phyloP scores from a whole-genome alignment of 2,113 vertebrate genomes.

The Harpagus bidentatus region DNA sequence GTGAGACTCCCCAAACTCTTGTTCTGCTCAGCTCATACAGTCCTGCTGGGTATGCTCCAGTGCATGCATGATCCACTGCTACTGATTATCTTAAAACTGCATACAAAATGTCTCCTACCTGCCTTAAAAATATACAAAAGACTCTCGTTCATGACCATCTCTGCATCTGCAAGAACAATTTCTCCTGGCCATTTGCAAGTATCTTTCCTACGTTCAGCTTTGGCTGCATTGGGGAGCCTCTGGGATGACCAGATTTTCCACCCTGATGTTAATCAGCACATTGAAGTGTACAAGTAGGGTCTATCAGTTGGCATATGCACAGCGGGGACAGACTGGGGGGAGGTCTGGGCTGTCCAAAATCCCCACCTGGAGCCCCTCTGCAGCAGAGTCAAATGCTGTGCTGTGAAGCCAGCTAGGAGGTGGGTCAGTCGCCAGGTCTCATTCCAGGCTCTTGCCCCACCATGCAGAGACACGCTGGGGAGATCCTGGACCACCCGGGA shows the following conservation, averaged over 20 bases:
- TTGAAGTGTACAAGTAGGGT: background rate
- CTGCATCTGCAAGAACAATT: background rate
- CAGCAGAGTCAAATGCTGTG: background rate
- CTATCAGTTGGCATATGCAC: background rate
- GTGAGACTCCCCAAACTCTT: background rate
- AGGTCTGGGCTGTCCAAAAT: background rate
- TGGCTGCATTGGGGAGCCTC: background rate
- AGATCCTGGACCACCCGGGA: background rate
- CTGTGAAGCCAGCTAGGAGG: background rate
- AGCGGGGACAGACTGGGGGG: accelerated
- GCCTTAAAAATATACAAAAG: background rate
- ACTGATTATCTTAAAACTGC: background rate
- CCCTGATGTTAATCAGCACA: background rate
- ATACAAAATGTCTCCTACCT: background rate
- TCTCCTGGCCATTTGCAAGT: background rate
- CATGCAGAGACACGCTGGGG: accelerated
- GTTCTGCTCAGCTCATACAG: background rate
- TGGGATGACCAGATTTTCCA: background rate
- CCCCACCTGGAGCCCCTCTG: background rate
- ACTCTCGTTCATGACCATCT: background rate
- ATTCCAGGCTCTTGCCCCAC: background rate
- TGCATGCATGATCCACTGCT: background rate
- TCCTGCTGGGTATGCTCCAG: background rate
- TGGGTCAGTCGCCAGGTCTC: background rate
- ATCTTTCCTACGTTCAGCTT: background rate